A percentile compares a stretch with the other conserved stretches of the same genome.
These are phyloP conservation scores for Latrodectus hesperus DNA, from an alignment of 2,888 invertebrate genomes.

Conservation along the genomic window DNA sequence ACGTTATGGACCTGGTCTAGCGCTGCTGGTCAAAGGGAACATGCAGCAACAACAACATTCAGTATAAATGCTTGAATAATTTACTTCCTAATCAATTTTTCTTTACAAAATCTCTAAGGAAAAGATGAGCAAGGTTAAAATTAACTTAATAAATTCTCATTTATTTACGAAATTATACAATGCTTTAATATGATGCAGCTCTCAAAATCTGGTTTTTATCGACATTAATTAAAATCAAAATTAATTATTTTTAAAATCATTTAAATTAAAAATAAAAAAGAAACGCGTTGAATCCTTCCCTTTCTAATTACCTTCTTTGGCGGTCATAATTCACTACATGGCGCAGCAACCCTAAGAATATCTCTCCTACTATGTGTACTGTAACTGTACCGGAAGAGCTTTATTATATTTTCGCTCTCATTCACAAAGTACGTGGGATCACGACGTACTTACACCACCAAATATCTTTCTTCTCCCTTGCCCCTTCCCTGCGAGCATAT, in stretches of 20 bases:
- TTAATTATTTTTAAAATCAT: too few species aligned
- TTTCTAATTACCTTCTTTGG: conserved; percentile 53
- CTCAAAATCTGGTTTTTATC: conserved; percentile 14
- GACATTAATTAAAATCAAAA: too few species aligned
- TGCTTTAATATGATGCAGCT: not conserved
- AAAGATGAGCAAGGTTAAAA: too few species aligned
- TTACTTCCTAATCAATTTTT: too few species aligned
- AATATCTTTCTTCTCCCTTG: conserved; percentile 9
- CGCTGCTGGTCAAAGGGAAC: too few species aligned
- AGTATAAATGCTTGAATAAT: too few species aligned
- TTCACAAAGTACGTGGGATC: conserved; percentile 68
- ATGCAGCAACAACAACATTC: too few species aligned
- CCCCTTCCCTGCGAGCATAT: conserved; percentile 39
- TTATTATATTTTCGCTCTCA: conserved; percentile 68
- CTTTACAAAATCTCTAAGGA: too few species aligned
- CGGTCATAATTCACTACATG: conserved; percentile 16
- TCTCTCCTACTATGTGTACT: conserved; percentile 43
- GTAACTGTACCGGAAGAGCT: conserved; percentile 65
- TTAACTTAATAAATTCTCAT: too few species aligned
- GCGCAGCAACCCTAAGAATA: conserved; percentile 38
- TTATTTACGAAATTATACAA: too few species aligned
- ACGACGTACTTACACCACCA: conserved; percentile 39
- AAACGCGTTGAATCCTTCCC: conserved; percentile 43
- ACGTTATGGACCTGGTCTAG: too few species aligned
- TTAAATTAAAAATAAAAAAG: too few species aligned